Evolutionary conservation across 2,797 vertebrate species (phyloP).

Genomic region (Sebastes hubbsi): DNA sequence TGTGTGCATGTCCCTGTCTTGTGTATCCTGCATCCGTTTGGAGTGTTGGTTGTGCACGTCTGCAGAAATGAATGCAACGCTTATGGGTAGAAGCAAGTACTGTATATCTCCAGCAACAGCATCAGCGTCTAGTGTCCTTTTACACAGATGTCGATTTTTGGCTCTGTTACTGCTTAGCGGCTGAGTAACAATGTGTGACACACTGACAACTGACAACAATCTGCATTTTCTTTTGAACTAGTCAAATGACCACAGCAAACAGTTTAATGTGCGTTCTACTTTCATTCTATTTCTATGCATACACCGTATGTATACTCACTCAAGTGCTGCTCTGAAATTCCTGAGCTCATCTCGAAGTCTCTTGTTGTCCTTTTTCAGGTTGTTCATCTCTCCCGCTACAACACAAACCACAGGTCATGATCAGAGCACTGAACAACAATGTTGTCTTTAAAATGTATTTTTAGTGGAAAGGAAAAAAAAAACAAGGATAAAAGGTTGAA

Average conservation of each 20-base stretch:
- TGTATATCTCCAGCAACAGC: not conserved
- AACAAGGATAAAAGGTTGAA: not conserved
- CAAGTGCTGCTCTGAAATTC: slow-evolving; percentile 65
- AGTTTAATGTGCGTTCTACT: not conserved
- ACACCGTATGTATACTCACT: slow-evolving; percentile 79
- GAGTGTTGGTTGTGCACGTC: not conserved
- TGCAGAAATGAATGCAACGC: too few relatives aligned
- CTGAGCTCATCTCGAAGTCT: slow-evolving; percentile 87
- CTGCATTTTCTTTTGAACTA: not conserved
- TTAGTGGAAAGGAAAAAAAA: not conserved
- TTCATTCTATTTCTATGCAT: not conserved
- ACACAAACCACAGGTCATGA: slow-evolving; percentile 13
- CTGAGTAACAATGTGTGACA: not conserved
- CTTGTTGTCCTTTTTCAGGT: slow-evolving; percentile 89
- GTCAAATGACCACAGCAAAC: not conserved
- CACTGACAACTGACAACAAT: not conserved
- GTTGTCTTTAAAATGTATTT: not conserved
- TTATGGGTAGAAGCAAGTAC: not conserved
- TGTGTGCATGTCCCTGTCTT: not conserved
- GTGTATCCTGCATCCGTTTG: not conserved
- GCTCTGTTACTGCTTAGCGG: not conserved
- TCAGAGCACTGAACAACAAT: not conserved
- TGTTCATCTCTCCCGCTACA: slow-evolving; percentile 86
- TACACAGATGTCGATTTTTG: not conserved
- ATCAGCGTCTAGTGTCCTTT: not conserved